phyloP scores from a whole-genome alignment of 2,113 vertebrate species.

The Scalopus aquaticus region DNA sequence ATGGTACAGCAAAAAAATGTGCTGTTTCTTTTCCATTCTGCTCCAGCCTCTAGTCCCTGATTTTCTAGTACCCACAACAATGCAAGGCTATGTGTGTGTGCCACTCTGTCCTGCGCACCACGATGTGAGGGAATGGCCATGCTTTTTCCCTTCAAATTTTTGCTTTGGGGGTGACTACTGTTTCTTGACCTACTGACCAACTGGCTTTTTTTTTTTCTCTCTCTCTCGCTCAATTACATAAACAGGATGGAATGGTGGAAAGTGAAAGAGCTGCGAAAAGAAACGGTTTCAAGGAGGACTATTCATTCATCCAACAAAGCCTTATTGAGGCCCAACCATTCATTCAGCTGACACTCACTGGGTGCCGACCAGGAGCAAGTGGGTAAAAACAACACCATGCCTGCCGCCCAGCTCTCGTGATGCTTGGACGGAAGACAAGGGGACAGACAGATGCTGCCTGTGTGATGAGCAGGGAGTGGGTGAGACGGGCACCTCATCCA shows the following conservation, averaged over 20 bases:
- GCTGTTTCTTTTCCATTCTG: slow-evolving; percentile 32
- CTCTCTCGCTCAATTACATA: slow-evolving; percentile 58
- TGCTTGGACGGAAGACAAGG: background rate
- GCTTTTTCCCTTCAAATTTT: slow-evolving; percentile 32
- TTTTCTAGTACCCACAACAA: background rate
- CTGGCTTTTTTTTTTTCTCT: slow-evolving; percentile 61
- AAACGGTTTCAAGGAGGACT: slow-evolving; percentile 29
- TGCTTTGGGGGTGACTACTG: slow-evolving; percentile 20
- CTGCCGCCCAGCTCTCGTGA: background rate
- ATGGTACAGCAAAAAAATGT: slow-evolving; percentile 47
- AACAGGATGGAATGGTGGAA: slow-evolving; percentile 54
- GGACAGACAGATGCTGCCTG: background rate
- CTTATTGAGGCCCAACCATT: background rate
- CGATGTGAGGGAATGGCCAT: background rate
- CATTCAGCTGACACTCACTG: background rate
- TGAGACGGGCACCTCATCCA: background rate
- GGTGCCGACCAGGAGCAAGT: background rate
- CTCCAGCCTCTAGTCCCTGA: slow-evolving; percentile 16
- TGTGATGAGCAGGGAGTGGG: background rate
- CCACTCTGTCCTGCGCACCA: background rate
- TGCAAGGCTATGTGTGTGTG: background rate
- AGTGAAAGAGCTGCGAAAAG: slow-evolving; percentile 44
- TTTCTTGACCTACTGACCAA: slow-evolving; percentile 73
- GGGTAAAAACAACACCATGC: background rate
- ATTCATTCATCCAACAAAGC: slow-evolving; percentile 24